phyloP scores from a whole-genome alignment of 23 tunicate genomes.

The Styela clava region DNA sequence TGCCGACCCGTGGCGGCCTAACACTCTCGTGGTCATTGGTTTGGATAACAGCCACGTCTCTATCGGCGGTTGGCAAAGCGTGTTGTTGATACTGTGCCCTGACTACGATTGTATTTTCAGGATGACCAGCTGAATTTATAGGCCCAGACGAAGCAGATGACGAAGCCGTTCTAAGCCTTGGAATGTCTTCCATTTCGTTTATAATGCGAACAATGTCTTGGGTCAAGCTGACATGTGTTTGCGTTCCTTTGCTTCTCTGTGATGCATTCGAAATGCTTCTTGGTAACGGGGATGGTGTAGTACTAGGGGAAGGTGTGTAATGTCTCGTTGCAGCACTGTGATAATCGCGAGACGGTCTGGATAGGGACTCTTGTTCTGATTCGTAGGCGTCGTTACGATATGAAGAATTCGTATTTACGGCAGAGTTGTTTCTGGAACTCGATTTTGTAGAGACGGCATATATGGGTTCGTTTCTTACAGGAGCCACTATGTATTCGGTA shows the following conservation, averaged over 20 bases:
- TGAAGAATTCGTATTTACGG: neutral
- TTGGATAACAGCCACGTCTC: constrained; percentile 3
- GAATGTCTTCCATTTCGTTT: constrained; percentile 27
- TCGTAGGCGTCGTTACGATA: neutral
- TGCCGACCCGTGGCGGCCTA: neutral
- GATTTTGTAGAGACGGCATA: constrained; percentile 11
- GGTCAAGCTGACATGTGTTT: constrained; percentile 7
- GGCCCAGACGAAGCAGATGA: neutral
- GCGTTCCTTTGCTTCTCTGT: neutral
- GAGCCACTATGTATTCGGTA: constrained; percentile 18
- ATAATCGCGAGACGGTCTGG: neutral
- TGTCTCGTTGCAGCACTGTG: neutral
- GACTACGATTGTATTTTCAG: neutral
- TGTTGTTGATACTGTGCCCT: neutral
- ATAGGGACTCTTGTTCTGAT: neutral
- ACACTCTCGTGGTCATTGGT: constrained; percentile 1
- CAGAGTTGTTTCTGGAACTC: neutral
- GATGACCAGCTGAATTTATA: neutral
- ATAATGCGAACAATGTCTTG: constrained; percentile 23
- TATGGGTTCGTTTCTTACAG: constrained; percentile 3
- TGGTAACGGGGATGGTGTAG: neutral
- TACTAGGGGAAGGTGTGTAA: neutral
- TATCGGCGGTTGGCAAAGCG: constrained; percentile 4
- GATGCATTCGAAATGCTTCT: neutral
- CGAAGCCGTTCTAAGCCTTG: neutral